Evolutionary conservation across 2,888 invertebrate species (phyloP).

Genomic region (Netelia virgata): DNA sequence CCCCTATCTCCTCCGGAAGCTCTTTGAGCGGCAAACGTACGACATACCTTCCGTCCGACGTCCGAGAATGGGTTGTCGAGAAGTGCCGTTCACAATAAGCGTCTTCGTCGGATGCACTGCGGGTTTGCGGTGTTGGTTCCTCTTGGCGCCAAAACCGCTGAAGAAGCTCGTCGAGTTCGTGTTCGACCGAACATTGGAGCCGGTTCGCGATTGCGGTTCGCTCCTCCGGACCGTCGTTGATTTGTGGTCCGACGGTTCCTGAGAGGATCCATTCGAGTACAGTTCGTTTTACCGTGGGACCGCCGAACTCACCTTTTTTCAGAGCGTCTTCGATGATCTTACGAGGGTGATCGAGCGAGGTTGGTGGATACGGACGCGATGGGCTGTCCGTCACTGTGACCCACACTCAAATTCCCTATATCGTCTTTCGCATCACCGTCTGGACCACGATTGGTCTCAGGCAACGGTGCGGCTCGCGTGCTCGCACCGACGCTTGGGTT

Average conservation of each 20-base stretch:
- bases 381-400: no score
- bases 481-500: no score
- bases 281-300: conserved; percentile 17
- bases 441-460: conserved; percentile 11
- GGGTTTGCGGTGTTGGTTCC: neutral
- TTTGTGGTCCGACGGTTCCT: neutral
- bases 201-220: neutral
- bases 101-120: conserved; percentile 37
- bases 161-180: conserved; percentile 41
- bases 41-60: conserved; percentile 29
- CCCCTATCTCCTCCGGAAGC: conserved; percentile 2
- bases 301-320: conserved; percentile 19
- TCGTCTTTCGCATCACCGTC: neutral
- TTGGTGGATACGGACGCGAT: neutral
- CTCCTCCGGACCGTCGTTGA: neutral
- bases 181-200: conserved; percentile 48
- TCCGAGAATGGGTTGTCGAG: conserved; percentile 31
- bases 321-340: conserved; percentile 24
- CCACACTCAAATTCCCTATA: no score
- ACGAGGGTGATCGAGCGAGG: conserved; percentile 6
- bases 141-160: conserved; percentile 51
- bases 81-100: conserved; percentile 48
- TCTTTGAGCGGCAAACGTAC: conserved; percentile 45
- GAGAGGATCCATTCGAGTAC: conserved; percentile 24
- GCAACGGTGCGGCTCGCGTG: no score